Evolutionary conservation across 2,888 invertebrate genomes (phyloP), one percentile per base, ranked within the genome.

Genomic region (Acronicta aceris): DNA sequence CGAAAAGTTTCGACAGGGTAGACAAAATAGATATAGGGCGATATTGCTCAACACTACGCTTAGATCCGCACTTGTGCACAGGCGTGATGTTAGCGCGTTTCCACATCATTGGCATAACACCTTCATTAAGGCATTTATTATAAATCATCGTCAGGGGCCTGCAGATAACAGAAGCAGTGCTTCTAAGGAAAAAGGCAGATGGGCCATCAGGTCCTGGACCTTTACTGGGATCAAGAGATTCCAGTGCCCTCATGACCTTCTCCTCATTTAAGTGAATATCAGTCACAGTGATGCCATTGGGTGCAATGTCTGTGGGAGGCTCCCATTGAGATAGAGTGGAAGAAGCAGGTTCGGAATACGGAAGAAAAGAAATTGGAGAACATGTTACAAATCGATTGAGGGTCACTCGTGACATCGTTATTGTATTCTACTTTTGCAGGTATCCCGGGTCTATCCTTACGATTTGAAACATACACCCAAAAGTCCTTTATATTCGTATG

Each of bases 61-160:
- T 40, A 15, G 50, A 41, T 25, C 50, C 50, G 5, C n/a, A 40
- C 50, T 50, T 50, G 50, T 50, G 40, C 9, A 50, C 40, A 50
- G 50, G 50, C 21, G 41, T 50, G 50, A 41, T 41, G 6, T 41
- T 50, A 8, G 50, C 40, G 9, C 10, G 10, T 27, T 41, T 50
- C 25, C 50, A 50, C 27, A 4, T 21, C 0, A 7, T 38, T 13
- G 38, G 49, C 38, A 49, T 38, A 5, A 49, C 21, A 7, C 38
- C 38, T 13, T 15, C 50, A 27, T 10, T 10, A 5, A 50, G 6
- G 12, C 50, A 50, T 27, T 50, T 50, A 27, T 50, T 50, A 15
- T 50, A 50, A n/a, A 50, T 50, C 13, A 50, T 27, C 15, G 40
- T 4, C 17, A 50, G 5, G 15, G 50, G 40, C 10, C 10, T 50